A percentile compares a stretch with the other conserved stretches of the same genome.
These are phyloP conservation scores for Cyclophora albipunctata DNA, from an alignment of 2,888 invertebrate genomes.

Conservation along the genomic window DNA sequence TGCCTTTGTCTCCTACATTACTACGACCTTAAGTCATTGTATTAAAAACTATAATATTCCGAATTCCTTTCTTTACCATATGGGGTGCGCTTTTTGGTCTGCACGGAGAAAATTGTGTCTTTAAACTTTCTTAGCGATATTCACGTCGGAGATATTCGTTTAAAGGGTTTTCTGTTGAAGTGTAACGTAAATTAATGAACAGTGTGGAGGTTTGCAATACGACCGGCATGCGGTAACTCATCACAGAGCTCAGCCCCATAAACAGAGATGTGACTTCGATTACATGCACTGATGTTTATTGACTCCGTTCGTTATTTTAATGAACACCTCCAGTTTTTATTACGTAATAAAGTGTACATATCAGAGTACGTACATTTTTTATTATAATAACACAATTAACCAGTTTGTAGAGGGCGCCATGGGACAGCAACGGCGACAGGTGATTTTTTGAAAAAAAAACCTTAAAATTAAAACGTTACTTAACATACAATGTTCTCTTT, in stretches of 20 bases:
- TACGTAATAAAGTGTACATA: too few relatives aligned
- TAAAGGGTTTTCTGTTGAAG: slow-evolving; percentile 49
- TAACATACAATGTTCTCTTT: too few relatives aligned
- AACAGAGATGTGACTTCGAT: slow-evolving; percentile 29
- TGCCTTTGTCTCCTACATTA: slow-evolving; percentile 22
- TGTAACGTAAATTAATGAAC: slow-evolving; percentile 62
- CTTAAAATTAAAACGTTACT: too few relatives aligned
- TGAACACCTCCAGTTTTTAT: too few relatives aligned
- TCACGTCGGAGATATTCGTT: slow-evolving; percentile 40
- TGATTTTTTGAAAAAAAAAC: too few relatives aligned
- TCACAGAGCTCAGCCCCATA: slow-evolving; percentile 30
- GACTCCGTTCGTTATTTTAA: background rate
- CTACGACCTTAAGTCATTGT: slow-evolving; percentile 14
- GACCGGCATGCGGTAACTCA: slow-evolving; percentile 36
- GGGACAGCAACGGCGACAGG: too few relatives aligned
- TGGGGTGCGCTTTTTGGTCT: slow-evolving; percentile 19
- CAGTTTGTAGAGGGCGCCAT: too few relatives aligned
- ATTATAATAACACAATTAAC: too few relatives aligned
- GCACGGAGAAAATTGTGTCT: slow-evolving; percentile 26
- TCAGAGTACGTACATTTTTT: too few relatives aligned
- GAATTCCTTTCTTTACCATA: background rate
- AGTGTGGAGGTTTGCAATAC: slow-evolving; percentile 39
- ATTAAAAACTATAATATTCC: slow-evolving; percentile 21
- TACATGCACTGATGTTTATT: slow-evolving; percentile 7
- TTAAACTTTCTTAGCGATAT: slow-evolving; percentile 34